Conservation (phyloP, 2,113 vertebrate genomes). For the Calidris pygmaea region DNA sequence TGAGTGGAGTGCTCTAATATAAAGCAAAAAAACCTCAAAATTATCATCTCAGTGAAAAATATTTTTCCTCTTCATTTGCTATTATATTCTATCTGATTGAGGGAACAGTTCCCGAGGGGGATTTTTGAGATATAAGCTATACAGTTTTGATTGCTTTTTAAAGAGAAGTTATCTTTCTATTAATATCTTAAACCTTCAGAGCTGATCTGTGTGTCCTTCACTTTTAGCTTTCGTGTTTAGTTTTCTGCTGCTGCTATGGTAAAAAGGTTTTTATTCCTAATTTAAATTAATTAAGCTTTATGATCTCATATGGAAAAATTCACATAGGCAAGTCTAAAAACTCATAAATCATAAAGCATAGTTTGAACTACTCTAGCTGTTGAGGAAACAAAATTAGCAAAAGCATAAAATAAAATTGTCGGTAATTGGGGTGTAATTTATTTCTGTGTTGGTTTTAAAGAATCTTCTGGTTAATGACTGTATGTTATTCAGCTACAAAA, state of each 20-base stretch:
- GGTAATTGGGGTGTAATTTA: not conserved
- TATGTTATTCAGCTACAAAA: not conserved
- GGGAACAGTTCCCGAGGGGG: not conserved
- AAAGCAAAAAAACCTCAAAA: not conserved
- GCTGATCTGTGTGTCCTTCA: not conserved
- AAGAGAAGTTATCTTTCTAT: not conserved
- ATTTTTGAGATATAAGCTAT: not conserved
- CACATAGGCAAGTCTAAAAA: not conserved
- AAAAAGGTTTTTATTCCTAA: not conserved
- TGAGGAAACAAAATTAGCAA: not conserved
- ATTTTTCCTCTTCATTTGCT: not conserved
- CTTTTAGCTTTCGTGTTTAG: not conserved
- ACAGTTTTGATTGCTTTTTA: not conserved
- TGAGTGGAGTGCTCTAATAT: not conserved
- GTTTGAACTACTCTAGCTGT: not conserved
- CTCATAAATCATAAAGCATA: not conserved
- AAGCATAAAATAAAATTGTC: not conserved
- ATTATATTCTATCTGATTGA: not conserved
- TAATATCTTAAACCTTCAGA: not conserved
- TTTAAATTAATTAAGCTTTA: not conserved
- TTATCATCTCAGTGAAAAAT: not conserved
- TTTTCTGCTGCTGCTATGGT: not conserved
- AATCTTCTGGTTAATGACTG: not conserved
- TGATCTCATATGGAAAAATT: not conserved
- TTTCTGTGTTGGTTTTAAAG: not conserved